A percentile compares a stretch with the other conserved stretches of the same genome.
Evolutionary conservation across 2,113 vertebrate genomes (phyloP).

Genomic region (Eira barbara): DNA sequence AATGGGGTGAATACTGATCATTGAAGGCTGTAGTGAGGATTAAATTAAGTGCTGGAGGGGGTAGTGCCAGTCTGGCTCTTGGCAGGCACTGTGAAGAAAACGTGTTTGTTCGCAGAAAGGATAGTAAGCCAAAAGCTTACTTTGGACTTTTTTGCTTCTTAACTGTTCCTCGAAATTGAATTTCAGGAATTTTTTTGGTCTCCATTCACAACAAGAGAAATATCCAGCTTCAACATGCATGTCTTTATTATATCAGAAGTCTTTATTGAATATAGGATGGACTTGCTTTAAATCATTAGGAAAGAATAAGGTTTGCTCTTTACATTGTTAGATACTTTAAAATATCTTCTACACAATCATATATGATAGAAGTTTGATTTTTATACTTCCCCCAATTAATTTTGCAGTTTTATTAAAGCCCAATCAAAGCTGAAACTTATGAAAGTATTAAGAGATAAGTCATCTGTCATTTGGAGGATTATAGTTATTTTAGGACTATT

Average conservation of each 20-base stretch:
- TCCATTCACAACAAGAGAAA: neutral
- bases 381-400: neutral
- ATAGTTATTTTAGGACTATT: neutral
- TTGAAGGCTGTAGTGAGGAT: neutral
- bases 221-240: neutral
- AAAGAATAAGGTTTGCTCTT: neutral
- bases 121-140: neutral
- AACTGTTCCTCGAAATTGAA: neutral
- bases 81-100: neutral
- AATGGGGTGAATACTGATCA: neutral
- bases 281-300: neutral
- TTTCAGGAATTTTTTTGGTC: neutral
- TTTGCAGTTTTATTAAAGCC: neutral
- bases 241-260: neutral
- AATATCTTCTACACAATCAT: neutral
- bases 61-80: neutral
- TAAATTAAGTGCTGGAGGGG: neutral
- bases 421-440: neutral
- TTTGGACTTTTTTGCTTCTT: constrained; percentile 1
- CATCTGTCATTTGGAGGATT: neutral
- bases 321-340: constrained; percentile 1
- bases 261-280: neutral
- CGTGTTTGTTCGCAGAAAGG: neutral
- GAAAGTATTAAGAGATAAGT: neutral
- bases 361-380: neutral